Base-by-base conservation (phyloP, 1,140 invertebrate genomes). In the Condylostylus longicornis region DNA sequence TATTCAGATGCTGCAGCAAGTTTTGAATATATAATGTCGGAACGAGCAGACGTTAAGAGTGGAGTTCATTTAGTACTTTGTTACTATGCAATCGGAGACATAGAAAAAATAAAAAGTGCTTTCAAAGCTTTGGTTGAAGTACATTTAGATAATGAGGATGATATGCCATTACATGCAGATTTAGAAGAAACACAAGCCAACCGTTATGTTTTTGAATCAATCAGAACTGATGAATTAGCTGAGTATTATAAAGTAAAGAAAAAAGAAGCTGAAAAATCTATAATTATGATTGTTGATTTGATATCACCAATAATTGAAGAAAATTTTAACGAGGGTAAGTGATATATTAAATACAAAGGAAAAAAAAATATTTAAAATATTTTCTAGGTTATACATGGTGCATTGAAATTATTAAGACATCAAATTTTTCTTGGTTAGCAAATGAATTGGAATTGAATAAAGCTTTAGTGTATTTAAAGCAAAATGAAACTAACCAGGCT, bases 1-100 rank as follows among this genome's bases (percentile, higher is more conserved):
- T 93, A 90, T 58, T 80, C 82, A 45, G 93, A 98, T 59, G 95
- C 95, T 0, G 81, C 90, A 20, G 83, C 82, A 12, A 91, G 87
- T 53, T 96, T 98, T 65, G 94, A 98, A 59, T 94, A 91, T 65
- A 94, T 97, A 35, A 95, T 98, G 87, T 80, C 83, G 38, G 91
- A 98, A 56, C 79, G 84, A 47, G 77, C 89, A 2, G 84, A 88
- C 51, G 91, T 93, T 52, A 82, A 79, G 48, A 78, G 72, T 47
- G 88, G 89, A 23, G 71, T 98, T 34, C 91, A 98, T 63, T 64
- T 94, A 20, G 77, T 97, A 35, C 62, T 97, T 5, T 94, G 91
- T 54, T 89, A 94, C 49, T 91, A 89, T 63, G 85, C 90, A 12
- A 65, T 97, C 32, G 85, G 81, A 15, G 93, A 98, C 65, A 73